These are phyloP conservation scores for Bradypus variegatus DNA, from an alignment of 2,797 vertebrate species.

Conservation along the genomic window DNA sequence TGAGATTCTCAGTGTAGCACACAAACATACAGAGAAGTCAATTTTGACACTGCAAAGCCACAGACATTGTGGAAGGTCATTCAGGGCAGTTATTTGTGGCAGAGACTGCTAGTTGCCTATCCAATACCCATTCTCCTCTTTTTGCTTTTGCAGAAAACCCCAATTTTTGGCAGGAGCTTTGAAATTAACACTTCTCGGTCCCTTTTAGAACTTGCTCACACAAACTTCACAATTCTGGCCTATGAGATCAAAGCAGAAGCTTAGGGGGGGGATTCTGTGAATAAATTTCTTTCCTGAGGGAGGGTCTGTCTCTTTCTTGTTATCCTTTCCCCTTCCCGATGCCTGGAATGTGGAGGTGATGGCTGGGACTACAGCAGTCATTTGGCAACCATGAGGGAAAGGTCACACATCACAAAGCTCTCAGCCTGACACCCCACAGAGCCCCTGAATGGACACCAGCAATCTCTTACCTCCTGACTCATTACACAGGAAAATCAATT, in stretches of 20 bases:
- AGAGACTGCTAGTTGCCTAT: background rate
- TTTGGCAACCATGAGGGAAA: background rate
- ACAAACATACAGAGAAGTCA: background rate
- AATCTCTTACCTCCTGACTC: background rate
- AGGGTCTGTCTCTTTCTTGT: background rate
- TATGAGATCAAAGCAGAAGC: background rate
- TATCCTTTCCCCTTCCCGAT: background rate
- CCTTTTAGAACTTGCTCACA: no score
- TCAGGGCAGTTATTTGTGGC: background rate
- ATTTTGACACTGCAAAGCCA: background rate
- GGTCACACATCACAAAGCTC: no score
- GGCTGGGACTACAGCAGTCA: background rate
- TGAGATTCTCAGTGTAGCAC: background rate
- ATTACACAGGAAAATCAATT: fast-evolving
- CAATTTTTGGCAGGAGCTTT: background rate
- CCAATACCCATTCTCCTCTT: background rate
- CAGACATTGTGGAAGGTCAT: background rate
- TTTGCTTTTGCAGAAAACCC: background rate
- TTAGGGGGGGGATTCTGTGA: background rate
- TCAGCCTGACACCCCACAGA: fast-evolving
- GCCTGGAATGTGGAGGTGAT: background rate
- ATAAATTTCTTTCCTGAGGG: background rate
- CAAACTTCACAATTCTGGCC: no score
- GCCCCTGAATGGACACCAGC: background rate
- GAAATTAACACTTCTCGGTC: background rate